phyloP scores from a whole-genome alignment of 2,113 vertebrate species.

The Oncorhynchus keta region DNA sequence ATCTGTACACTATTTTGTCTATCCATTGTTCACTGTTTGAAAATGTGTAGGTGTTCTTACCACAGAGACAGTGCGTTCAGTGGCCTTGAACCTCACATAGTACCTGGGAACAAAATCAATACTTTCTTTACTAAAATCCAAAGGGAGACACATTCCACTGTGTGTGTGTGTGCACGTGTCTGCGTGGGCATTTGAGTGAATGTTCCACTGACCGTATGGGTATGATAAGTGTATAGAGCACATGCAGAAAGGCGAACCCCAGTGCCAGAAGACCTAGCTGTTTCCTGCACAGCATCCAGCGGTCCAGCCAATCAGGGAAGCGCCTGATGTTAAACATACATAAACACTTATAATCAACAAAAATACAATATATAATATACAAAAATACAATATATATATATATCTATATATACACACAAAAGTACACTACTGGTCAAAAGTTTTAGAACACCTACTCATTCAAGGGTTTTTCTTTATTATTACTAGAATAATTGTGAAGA shows the following conservation, averaged over 20 bases:
- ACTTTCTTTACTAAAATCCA: neutral
- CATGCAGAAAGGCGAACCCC: slow-evolving; percentile 78
- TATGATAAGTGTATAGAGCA: slow-evolving; percentile 83
- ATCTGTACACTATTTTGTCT: too few species aligned
- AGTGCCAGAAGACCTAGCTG: too few species aligned
- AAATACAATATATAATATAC: neutral
- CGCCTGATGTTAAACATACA: slow-evolving; percentile 35
- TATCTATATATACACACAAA: too few species aligned
- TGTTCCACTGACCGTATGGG: slow-evolving; percentile 68
- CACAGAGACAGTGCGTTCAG: slow-evolving; percentile 54
- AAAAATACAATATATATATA: neutral
- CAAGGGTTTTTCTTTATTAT: too few species aligned
- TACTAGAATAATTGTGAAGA: too few species aligned
- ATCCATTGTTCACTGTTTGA: neutral
- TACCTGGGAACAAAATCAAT: slow-evolving; percentile 61
- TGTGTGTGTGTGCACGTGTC: neutral
- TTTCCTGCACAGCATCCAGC: too few species aligned
- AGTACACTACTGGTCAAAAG: too few species aligned
- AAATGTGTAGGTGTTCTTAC: slow-evolving; percentile 61
- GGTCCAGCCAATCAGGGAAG: slow-evolving; percentile 57
- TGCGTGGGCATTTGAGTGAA: neutral
- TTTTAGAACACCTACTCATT: too few species aligned
- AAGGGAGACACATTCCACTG: neutral
- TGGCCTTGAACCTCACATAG: slow-evolving; percentile 69
- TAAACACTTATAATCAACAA: neutral